Evolutionary conservation across 2,888 invertebrate species (phyloP), one percentile per base, ranked within the genome.

Genomic region (Apantesis nais): DNA sequence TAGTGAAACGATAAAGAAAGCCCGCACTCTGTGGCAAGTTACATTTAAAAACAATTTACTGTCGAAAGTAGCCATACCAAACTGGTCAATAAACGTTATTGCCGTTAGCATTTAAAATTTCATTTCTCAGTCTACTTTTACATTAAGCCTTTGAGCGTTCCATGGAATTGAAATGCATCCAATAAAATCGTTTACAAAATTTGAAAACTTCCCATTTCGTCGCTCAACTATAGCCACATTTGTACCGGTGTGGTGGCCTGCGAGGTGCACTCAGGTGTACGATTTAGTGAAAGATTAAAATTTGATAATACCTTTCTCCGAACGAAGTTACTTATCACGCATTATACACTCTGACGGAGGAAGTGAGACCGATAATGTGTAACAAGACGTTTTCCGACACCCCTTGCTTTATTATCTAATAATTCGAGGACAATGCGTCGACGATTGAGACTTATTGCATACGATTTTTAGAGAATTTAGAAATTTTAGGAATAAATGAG

Each of bases 101-200:
- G 52, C 41, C 66, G 34, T 7, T 11, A 34, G 14, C 41, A 69
- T 29, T 62, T 41, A 41, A 68, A 71, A 41, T 60, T 25, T 22
- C 72, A 78, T 79, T 76, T 68, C 74, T 76, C 77, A 83, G 81
- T 71, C 1, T 81, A 76, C 82, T 75, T 79, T 83, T 71, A 71
- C 70, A 71, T 70, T 60, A 80, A 82, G 73, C 74, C 75, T 78
- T 77, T 82, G 76, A 80, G 68, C 66, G 72, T 82, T 84, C 80
- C 79, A 83, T 84, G 80, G 82, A 86, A 85, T 86, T 84, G 86
- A 85, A 87, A 88, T 86, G 84, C 85, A 83, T 74, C 78, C 78
- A 77, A 83, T 79, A 77, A 81, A 85, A 86, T 85, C 84, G 83
- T 76, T 84, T 84, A 83, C 85, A 81, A 85, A 86, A 86, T 86